A percentile compares a stretch with the other conserved stretches of the same genome.
phyloP scores from a whole-genome alignment of 2,888 invertebrate genomes.

The Drosophila pseudotalamancana region DNA sequence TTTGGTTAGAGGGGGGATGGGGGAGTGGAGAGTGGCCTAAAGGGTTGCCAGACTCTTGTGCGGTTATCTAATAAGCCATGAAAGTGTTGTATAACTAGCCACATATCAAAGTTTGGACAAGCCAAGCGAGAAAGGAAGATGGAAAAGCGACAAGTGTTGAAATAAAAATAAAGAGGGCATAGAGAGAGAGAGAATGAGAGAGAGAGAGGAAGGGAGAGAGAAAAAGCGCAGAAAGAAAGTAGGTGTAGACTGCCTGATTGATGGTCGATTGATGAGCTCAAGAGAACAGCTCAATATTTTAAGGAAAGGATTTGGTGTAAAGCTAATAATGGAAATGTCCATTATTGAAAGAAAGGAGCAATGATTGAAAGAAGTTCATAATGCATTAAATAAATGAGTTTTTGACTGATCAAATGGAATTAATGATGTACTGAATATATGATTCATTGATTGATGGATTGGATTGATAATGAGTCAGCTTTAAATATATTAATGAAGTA shows the following conservation, averaged over 20 bases:
- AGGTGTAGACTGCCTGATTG: background rate
- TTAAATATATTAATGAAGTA: too few species aligned
- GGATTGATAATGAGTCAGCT: background rate
- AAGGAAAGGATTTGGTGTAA: too few species aligned
- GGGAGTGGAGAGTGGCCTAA: background rate
- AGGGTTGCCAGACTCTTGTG: background rate
- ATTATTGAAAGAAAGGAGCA: too few species aligned
- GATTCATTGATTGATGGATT: background rate
- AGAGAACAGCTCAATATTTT: too few species aligned
- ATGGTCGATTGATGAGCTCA: background rate
- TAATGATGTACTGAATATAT: too few species aligned
- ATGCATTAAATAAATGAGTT: too few species aligned
- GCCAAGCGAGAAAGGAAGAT: too few species aligned
- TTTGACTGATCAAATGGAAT: too few species aligned
- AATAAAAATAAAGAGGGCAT: too few species aligned
- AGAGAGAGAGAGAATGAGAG: background rate
- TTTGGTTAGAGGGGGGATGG: background rate
- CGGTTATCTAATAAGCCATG: conserved; percentile 39
- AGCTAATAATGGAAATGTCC: too few species aligned
- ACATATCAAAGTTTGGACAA: conserved; percentile 10
- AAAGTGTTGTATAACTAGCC: conserved; percentile 7
- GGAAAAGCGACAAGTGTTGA: background rate
- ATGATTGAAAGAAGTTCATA: too few species aligned
- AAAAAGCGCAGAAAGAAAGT: background rate
- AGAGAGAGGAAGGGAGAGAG: background rate